Evolutionary conservation across 2,888 invertebrate species (phyloP).

Genomic region (Teinopalpus imperialis): DNA sequence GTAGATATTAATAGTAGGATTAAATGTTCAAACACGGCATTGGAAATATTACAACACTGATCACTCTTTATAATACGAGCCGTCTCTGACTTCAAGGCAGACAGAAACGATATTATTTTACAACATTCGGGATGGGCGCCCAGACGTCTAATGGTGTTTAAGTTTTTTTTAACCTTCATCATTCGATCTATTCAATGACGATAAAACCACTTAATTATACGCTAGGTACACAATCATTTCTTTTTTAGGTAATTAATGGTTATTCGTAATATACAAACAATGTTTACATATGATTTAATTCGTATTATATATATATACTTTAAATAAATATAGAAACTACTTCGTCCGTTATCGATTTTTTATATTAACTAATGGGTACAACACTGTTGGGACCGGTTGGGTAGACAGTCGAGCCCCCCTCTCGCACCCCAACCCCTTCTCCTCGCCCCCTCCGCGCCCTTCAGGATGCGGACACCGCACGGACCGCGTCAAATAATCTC

Average conservation of each 20-base stretch:
- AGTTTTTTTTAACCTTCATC: neutral
- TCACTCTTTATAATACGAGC: neutral
- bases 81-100: neutral
- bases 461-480: constrained; percentile 3
- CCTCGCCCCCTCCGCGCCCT: constrained; percentile 3
- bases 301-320: too few relatives aligned
- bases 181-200: too few relatives aligned
- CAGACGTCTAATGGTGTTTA: neutral
- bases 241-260: too few relatives aligned
- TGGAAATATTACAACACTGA: neutral
- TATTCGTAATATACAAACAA: too few relatives aligned
- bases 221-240: too few relatives aligned
- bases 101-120: neutral
- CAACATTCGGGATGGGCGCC: neutral
- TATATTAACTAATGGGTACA: constrained; percentile 14
- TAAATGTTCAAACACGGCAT: too few relatives aligned
- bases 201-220: too few relatives aligned
- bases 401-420: constrained; percentile 9
- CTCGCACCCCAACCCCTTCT: neutral
- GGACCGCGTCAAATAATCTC: constrained; percentile 9
- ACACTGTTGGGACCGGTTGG: constrained; percentile 25
- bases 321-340: too few relatives aligned
- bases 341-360: constrained; percentile 17
- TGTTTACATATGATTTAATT: too few relatives aligned
- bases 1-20: too few relatives aligned